phyloP scores from a whole-genome alignment of 2,113 vertebrate species.

The Parus major region DNA sequence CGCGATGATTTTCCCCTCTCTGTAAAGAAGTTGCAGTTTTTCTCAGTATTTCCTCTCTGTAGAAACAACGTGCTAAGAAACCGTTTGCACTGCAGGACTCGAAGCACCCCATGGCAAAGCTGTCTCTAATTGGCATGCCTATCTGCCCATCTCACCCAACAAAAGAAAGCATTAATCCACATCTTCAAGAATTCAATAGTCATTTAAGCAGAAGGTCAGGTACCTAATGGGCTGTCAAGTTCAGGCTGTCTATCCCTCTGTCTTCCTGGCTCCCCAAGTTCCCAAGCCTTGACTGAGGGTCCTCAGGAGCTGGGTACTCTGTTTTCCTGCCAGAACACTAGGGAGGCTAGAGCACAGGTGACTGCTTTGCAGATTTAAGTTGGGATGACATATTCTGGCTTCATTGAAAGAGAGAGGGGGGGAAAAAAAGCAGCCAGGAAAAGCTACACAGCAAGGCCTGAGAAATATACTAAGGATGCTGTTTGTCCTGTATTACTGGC shows the following conservation, averaged over 20 bases:
- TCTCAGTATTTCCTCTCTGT: background rate
- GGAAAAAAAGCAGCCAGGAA: background rate
- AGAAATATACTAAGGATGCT: background rate
- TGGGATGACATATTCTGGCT: background rate
- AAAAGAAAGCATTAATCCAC: constrained; percentile 33
- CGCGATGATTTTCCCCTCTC: fast-evolving
- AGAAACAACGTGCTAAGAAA: background rate
- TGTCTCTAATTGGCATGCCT: background rate
- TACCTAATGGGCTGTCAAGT: constrained; percentile 50
- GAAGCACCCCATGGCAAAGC: background rate
- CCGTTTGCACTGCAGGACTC: background rate
- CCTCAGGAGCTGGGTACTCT: background rate
- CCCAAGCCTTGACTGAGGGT: constrained; percentile 20
- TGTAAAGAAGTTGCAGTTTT: background rate
- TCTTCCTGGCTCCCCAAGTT: background rate
- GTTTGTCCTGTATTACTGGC: background rate
- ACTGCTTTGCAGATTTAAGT: background rate
- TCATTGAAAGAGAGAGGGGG: background rate
- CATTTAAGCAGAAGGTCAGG: constrained; percentile 51
- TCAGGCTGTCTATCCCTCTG: background rate
- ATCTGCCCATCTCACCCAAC: constrained; percentile 20
- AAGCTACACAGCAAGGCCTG: background rate
- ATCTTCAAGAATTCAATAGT: constrained; percentile 26
- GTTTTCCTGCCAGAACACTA: constrained; percentile 6
- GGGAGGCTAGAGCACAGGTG: background rate